Evolutionary conservation across 2,888 invertebrate species (phyloP).

Genomic region (Xylocampa areola): DNA sequence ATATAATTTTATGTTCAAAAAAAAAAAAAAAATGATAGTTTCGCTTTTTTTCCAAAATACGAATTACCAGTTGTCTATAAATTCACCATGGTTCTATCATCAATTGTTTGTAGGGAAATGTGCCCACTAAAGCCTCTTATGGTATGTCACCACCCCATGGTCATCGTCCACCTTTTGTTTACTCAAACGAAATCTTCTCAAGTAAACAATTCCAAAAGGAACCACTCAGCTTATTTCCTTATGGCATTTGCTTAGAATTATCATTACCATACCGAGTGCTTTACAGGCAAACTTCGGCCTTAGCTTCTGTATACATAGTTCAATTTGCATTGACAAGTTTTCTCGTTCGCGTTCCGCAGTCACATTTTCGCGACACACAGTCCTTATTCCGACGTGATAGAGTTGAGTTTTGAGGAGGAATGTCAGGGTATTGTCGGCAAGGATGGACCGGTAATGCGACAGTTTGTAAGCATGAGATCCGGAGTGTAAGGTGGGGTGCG

Average conservation of each 20-base stretch:
- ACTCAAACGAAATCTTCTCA: conserved; percentile 63
- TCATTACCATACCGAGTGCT: conserved; percentile 74
- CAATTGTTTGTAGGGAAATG: conserved; percentile 8
- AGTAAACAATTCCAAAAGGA: conserved; percentile 75
- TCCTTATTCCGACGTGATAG: conserved; percentile 63
- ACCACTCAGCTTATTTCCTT: conserved; percentile 78
- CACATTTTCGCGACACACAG: conserved; percentile 57
- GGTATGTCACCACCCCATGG: conserved; percentile 49
- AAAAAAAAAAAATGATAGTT: no score
- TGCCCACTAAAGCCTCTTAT: conserved; percentile 23
- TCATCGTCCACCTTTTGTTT: conserved; percentile 63
- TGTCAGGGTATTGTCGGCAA: conserved; percentile 75
- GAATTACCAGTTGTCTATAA: no score
- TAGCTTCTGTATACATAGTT: conserved; percentile 68
- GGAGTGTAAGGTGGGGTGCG: conserved; percentile 68
- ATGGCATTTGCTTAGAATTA: conserved; percentile 86
- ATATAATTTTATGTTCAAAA: no score
- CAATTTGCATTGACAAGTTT: conserved; percentile 63
- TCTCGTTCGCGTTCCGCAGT: conserved; percentile 58
- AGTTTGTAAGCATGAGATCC: conserved; percentile 89
- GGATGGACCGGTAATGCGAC: conserved; percentile 87
- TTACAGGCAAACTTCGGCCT: conserved; percentile 65
- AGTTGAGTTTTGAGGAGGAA: conserved; percentile 67
- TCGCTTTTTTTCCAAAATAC: no score
- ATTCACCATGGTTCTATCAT: neutral